Base-by-base conservation (phyloP, 2,888 invertebrate species). In the Brachynemurus nebulosus region DNA sequence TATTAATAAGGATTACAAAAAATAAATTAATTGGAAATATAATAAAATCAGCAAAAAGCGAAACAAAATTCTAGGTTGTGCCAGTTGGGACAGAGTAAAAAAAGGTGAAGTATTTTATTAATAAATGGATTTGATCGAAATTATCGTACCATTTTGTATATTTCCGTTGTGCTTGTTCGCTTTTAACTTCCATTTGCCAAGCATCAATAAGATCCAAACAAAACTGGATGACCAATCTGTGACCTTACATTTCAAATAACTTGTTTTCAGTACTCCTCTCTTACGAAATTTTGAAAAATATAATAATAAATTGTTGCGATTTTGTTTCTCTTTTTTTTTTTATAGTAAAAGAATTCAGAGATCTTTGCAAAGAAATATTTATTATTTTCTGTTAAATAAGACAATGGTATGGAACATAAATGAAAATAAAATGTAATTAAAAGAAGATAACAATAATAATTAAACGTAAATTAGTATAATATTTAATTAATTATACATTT, bases 81-180 rank as follows among this genome's bases (percentile, higher is more conserved):
- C 71, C 70, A 71, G 69, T 70, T 68, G 70, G 70, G 69, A 70
- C 68, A 68, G 65, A 61, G 54, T 30, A 25, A 42, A 16, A 39
- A 40, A 40, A 40, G 25, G 40, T 23, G 40, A 25, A 40, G 25
- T 12, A 18, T 38, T 7, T 6, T 16, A 38, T 33, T 33, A 16
- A 33, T 14, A 33, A 14, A 14, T 16, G 38, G n/a, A 19, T 38
- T n/a, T n/a, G n/a, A n/a, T 27, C 27, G 27, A 27, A 27, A 27
- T 27, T 27, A 27, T 27, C 27, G 27, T 27, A 27, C 27, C 27
- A 12, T 27, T 27, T 4, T 4, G 9, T 6, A 4, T 4, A n/a
- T 27, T 27, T 27, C n/a, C n/a, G n/a, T n/a, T n/a, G n/a, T n/a
- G n/a, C n/a, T 27, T 4, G 9, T 27, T 27, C 27, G 7, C 12